These are phyloP conservation scores for Lycaena phlaeas DNA, from an alignment of 2,888 invertebrate genomes.

Conservation along the genomic window DNA sequence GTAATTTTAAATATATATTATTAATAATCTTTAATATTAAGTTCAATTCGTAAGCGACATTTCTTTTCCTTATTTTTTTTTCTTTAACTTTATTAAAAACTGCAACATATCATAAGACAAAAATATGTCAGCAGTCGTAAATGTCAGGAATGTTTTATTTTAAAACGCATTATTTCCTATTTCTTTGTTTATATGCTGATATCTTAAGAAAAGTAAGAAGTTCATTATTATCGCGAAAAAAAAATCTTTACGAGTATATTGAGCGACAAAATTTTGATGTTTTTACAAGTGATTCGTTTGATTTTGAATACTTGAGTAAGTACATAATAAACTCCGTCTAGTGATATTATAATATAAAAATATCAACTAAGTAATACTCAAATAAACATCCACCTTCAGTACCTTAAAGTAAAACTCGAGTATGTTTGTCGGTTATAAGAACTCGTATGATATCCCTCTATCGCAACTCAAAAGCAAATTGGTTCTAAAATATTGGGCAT, in stretches of 20 bases:
- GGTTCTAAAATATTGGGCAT: too few species aligned
- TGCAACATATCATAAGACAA: background rate
- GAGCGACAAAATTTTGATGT: constrained; percentile 11
- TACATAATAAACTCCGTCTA: too few species aligned
- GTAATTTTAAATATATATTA: constrained; percentile 22
- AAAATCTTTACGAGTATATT: constrained; percentile 21
- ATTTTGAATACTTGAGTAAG: constrained; percentile 16
- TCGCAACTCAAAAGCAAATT: too few species aligned
- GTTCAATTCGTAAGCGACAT: too few species aligned
- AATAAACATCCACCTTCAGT: too few species aligned
- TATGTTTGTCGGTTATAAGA: too few species aligned
- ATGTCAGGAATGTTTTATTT: background rate
- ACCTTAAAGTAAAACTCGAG: too few species aligned
- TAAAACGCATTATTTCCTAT: background rate
- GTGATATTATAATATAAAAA: too few species aligned
- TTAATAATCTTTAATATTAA: too few species aligned
- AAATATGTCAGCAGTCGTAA: background rate
- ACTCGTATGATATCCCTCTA: too few species aligned
- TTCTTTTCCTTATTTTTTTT: background rate
- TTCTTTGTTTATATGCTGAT: background rate
- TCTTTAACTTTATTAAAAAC: background rate
- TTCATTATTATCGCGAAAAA: constrained; percentile 19
- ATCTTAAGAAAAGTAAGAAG: constrained; percentile 1
- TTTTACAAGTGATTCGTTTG: constrained; percentile 17
- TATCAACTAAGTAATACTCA: too few species aligned